Evolutionary conservation across 2,888 invertebrate species (phyloP).

Genomic region (Amphipoea oculea): DNA sequence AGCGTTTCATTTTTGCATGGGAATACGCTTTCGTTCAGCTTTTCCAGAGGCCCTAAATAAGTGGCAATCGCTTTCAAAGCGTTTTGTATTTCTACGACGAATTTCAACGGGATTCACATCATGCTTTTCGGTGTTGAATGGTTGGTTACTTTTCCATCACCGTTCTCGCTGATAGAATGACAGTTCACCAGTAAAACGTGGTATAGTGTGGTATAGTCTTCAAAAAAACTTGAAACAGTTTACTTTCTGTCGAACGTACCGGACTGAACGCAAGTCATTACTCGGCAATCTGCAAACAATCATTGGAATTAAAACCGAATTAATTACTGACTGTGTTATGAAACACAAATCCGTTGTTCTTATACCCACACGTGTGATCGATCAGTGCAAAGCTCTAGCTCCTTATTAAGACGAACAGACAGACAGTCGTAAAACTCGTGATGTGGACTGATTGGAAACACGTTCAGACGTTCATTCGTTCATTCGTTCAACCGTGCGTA

Average conservation of each 20-base stretch:
- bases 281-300: constrained; percentile 52
- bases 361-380: constrained; percentile 84
- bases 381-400: constrained; percentile 81
- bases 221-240: neutral
- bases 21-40: neutral
- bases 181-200: too few species aligned
- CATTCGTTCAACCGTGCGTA: constrained; percentile 78
- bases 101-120: neutral
- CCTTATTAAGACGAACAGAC: constrained; percentile 83
- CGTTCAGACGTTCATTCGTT: constrained; percentile 80
- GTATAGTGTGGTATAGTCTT: too few species aligned
- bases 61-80: too few species aligned
- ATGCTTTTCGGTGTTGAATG: neutral
- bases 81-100: neutral
- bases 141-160: neutral
- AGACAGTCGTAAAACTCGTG: constrained; percentile 86
- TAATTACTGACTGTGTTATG: constrained; percentile 60
- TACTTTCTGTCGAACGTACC: neutral
- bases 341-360: constrained; percentile 69
- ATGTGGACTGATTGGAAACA: constrained; percentile 86
- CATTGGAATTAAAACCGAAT: constrained; percentile 51
- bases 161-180: neutral
- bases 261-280: neutral
- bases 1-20: neutral
- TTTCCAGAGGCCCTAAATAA: neutral